Base-by-base conservation (phyloP, 2,797 vertebrate species). In the Lerista edwardsae region DNA sequence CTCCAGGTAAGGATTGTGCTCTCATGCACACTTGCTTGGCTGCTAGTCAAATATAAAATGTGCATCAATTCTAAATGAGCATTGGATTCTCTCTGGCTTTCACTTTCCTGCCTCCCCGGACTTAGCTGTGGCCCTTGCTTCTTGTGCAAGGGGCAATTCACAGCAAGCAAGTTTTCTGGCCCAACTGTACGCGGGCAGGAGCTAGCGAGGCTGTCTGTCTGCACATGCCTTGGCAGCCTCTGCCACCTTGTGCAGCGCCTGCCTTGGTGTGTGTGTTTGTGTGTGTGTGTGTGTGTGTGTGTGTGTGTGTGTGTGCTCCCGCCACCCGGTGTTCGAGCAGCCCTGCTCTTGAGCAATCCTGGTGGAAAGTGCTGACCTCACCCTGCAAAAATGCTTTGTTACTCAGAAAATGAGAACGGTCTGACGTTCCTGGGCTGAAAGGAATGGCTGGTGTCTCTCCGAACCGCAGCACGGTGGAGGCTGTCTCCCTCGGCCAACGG, bases 341-440 rank as follows among this genome's bases (percentile, higher is more conserved):
- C 88, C 80, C 4, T 7, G 14, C 84, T 91, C 91, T 91, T 88
- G 85, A 90, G 92, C 92, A 93, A 90, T 93, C 92, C 55, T 83
- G 47, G 84, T 25, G 82, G 91, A 87, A 89, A 91, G 90, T 84
- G 93, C 95, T 98, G 97, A 98, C 97, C 96, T 98, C 97, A 98
- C 94, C 88, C 92, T 94, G 89, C 94, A 98, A 98, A 97, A 96
- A 98, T 98, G 97, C 96, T 95, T 97, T 96, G 96, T 96, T 95
- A 95, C 93, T 96, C 92, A 96, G 96, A 95, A 95, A 96, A 95
- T 95, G 95, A 95, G 96, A 96, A 96, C 95, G 95, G 94, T 95
- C 95, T 94, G 94, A 95, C 94, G 95, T 96, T 96, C 95, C 91
- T 90, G 95, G 94, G 93, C 94, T 93, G 91, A 92, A 89, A 83